Base-by-base conservation (phyloP, 2,797 vertebrate species). In the Ptychobarbus kaznakovi region DNA sequence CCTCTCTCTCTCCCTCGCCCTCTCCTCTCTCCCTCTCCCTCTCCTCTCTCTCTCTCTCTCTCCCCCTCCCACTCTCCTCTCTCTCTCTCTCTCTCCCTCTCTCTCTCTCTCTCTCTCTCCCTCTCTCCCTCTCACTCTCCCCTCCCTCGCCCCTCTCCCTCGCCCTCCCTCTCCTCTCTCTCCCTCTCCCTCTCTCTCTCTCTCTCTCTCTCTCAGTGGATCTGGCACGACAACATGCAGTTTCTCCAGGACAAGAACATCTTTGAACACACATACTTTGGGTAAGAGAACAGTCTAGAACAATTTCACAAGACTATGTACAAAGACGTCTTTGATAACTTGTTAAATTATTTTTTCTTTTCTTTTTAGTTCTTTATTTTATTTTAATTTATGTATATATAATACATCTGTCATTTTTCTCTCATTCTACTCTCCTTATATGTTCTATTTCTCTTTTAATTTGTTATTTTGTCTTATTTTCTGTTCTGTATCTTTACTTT, bases 141-240 rank as follows among this genome's bases (percentile, higher is more conserved):
- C n/a, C 32, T 32, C 32, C 0, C 32, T 32, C 32, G 2, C n/a
- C 32, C 32, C 1, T 32, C 1, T 32, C 32, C 32, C 32, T 75
- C 35, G n/a, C n/a, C n/a, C 32, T 32, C 32, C 0, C 32, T 32
- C 32, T 32, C 32, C 32, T 32, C 32, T 2, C 32, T 32, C 32
- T 32, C 32, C 32, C 1, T 32, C 1, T 32, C 32, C 32, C 32
- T 75, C 35, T 44, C 38, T 68, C 0, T 28, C 6, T 88, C 4
- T 81, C 4, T 80, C n/a, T 87, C 53, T 88, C 92, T 87, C 49
- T 88, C 92, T 83, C 92, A 99, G 98, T 99, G 98, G 98, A 99
- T 99, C 90, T 99, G 98, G 98, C 98, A 99, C 88, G 98, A 99
- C 95, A 99, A 99, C 92, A 99, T 99, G 98, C 98, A 99, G 95